Base-by-base conservation (phyloP, 2,888 invertebrate species). In the Arenicola marina region DNA sequence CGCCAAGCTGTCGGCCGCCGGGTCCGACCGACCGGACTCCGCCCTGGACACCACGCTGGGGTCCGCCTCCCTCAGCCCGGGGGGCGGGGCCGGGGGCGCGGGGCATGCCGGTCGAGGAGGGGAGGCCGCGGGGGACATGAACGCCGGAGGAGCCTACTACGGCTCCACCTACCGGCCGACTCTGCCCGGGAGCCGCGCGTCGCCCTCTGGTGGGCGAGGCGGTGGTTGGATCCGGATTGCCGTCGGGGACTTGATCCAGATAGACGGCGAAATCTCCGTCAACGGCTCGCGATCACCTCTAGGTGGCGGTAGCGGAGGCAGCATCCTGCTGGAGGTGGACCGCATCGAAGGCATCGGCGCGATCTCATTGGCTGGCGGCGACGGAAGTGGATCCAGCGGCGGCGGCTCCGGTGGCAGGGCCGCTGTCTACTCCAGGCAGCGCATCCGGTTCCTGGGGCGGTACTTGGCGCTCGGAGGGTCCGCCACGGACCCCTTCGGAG, bases 271-370 rank as follows among this genome's bases (percentile, higher is more conserved):
- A 28, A 70, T 76, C 3, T 63, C 71, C 15, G 75, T 71, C 3
- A 66, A 73, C 66, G 76, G 75, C 21, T 68, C 68, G 4, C 7
- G 18, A 11, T 43, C 53, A 57, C 32, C 32, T 44, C 65, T 66
- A 29, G 76, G 76, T 24, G 75, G 72, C n/a, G 76, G 76, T 0
- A 76, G 76, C 62, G 76, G 75, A 11, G 76, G 76, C 4, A 75
- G 75, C 62, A 70, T 76, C 11, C 67, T 66, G 63, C 66, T 75
- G 1, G 63, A 70, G 33, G 55, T 71, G 0, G 68, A 62, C 21
- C 48, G 59, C 33, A 68, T 75, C 55, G 73, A 75, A 61, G 75
- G 76, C 15, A 75, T 73, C 51, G 76, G 76, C 1, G 57, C 54
- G 21, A 62, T 76, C 26, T 70, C 73, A 4, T 58, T 62, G 46